These are phyloP conservation scores for Neotoxoptera formosana DNA, from an alignment of 1,140 invertebrate species.

Conservation along the genomic window DNA sequence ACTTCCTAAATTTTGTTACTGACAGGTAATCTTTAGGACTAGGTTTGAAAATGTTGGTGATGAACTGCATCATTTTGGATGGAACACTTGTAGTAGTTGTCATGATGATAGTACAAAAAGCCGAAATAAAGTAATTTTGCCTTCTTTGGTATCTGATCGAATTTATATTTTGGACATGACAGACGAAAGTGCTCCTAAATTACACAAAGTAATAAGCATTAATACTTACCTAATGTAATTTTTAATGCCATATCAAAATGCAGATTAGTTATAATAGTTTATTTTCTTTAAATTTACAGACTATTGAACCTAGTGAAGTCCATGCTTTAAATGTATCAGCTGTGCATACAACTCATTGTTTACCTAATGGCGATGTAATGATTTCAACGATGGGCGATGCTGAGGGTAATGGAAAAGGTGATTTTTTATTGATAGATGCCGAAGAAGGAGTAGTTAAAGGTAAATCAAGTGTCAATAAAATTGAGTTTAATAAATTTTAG, in stretches of 20 bases:
- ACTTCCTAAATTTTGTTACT: neutral
- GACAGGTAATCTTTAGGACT: constrained; percentile 86
- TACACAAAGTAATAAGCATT: constrained; percentile 69
- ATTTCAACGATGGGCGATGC: constrained; percentile 91
- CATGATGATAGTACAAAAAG: constrained; percentile 71
- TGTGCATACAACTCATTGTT: constrained; percentile 93
- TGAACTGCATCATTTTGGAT: constrained; percentile 94
- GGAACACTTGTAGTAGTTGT: constrained; percentile 96
- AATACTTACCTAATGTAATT: neutral
- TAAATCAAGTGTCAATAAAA: constrained; percentile 60
- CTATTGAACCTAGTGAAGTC: constrained; percentile 78
- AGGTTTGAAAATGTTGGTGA: constrained; percentile 81
- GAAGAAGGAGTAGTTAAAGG: constrained; percentile 79
- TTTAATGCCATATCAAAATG: neutral
- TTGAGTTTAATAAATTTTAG: neutral
- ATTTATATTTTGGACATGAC: constrained; percentile 87
- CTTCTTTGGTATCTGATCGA: constrained; percentile 81
- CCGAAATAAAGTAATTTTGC: constrained; percentile 82
- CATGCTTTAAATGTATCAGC: constrained; percentile 77
- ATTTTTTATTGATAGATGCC: constrained; percentile 90
- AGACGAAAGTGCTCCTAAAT: constrained; percentile 72
- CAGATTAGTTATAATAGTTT: neutral
- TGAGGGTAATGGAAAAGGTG: constrained; percentile 80
- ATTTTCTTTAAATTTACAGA: constrained; percentile 63
- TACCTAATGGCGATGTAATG: constrained; percentile 90